Base-by-base conservation (phyloP, 2,113 vertebrate species). In the Stigmatopora argus region DNA sequence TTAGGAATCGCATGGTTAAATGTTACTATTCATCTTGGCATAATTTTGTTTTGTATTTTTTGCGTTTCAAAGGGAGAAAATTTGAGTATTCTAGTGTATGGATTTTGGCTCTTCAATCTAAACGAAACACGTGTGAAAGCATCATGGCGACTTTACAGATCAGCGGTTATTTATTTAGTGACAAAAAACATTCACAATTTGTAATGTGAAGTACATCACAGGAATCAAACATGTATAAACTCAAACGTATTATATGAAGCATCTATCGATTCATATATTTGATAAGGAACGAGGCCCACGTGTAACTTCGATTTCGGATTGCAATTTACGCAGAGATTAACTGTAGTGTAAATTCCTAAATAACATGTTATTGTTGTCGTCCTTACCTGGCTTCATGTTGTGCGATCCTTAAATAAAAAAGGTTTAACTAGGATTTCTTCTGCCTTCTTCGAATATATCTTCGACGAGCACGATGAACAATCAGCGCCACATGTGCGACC, bases 311-410 rank as follows among this genome's bases (percentile, higher is more conserved):
- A 12, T 14, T 61, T 44, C 5, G 6, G 58, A 61, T 19, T 44
- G n/a, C n/a, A 15, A 44, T 23, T 61, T 38, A 41, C 19, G 11
- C 19, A 23, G 6, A 51, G 7, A 1, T 13, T 19, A 21, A 38
- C 44, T 6, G 5, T 13, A 18, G 6, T 19, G 6, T 1, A 44
- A 13, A 12, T 21, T 35, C 4, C 57, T 10, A 61, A 61, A 44
- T 2, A 1, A 9, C 19, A 21, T 7, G 34, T 38, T 38, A 4
- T 44, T 7, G 34, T 38, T 38, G 6, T 44, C 21, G 13, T 23
- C 59, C 7, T 15, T 45, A 61, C 59, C 59, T 45, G 59, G 59
- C 12, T 13, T 61, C 59, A 61, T 61, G 19, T 15, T 45, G 6
- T 7, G 5, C 1, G 21, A 7, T 4, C 7, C 13, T 45, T 45